Percentiles rank a stretch among this genome's conserved stretches.
Evolutionary conservation across 2,113 vertebrate species (phyloP).

Genomic region (Oceanites oceanicus): DNA sequence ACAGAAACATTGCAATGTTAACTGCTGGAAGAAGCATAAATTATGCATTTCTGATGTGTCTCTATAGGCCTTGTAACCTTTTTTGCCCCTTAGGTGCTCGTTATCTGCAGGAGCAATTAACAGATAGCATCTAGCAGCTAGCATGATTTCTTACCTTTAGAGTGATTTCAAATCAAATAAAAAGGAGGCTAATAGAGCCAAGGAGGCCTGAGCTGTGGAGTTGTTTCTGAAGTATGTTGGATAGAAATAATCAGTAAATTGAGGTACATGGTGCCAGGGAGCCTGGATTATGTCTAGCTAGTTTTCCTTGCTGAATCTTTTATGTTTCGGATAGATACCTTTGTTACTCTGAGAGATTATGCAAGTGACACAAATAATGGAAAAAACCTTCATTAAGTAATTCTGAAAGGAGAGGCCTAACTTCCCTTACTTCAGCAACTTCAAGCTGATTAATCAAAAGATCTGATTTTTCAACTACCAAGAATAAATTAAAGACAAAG

Average conservation of each 20-base stretch:
- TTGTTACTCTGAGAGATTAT: neutral
- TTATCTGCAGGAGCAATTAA: constrained; percentile 41
- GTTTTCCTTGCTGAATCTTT: constrained; percentile 16
- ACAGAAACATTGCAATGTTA: neutral
- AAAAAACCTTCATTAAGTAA: neutral
- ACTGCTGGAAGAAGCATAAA: constrained; percentile 22
- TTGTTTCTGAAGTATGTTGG: constrained; percentile 12
- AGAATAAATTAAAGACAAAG: neutral
- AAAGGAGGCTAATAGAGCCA: constrained; percentile 20
- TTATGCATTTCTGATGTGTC: constrained; percentile 25
- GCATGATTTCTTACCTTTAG: neutral
- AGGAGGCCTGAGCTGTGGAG: constrained; percentile 37
- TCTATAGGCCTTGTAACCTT: neutral
- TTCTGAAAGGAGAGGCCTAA: neutral
- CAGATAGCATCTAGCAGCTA: constrained; percentile 38
- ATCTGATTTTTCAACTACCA: neutral
- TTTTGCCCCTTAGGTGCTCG: constrained; percentile 37
- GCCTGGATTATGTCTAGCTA: constrained; percentile 11
- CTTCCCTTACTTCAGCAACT: constrained; percentile 6
- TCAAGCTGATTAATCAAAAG: neutral
- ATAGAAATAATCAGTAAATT: constrained; percentile 43
- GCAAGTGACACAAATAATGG: constrained; percentile 24
- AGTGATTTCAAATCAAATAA: constrained; percentile 40
- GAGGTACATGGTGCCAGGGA: neutral
- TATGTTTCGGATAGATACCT: neutral